These are phyloP conservation scores for Microcebus murinus DNA, from an alignment of 2,113 vertebrate genomes.

Conservation along the genomic window DNA sequence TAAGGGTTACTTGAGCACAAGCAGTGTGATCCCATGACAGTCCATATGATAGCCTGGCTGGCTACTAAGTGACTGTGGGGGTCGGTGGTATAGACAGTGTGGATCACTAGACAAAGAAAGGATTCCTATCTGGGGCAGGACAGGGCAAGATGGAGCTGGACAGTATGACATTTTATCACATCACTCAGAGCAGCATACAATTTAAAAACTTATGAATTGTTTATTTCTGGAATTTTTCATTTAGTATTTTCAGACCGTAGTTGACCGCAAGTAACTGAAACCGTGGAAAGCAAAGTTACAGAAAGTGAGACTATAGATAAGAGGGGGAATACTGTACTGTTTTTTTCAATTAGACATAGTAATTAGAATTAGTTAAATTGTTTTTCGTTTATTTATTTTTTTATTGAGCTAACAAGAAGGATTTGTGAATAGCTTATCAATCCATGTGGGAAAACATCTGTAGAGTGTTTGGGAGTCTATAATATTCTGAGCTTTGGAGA, in stretches of 20 bases:
- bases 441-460: not conserved
- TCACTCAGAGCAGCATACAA: not conserved
- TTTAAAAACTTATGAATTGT: not conserved
- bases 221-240: not conserved
- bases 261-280: not conserved
- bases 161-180: not conserved
- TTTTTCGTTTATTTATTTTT: not conserved
- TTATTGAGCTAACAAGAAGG: not conserved
- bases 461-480: not conserved
- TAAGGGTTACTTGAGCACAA: not conserved
- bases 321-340: not conserved
- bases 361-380: conserved; percentile 31
- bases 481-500: not conserved
- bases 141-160: not conserved
- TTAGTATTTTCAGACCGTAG: not conserved
- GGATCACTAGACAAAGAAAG: not conserved
- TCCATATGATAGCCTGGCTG: not conserved
- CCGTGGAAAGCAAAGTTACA: not conserved
- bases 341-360: not conserved
- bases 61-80: not conserved
- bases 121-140: not conserved
- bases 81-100: not conserved
- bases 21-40: not conserved
- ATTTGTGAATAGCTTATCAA: not conserved
- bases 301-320: not conserved